Base-by-base conservation (phyloP, 1,140 invertebrate species). In the Heliothis subflexa region DNA sequence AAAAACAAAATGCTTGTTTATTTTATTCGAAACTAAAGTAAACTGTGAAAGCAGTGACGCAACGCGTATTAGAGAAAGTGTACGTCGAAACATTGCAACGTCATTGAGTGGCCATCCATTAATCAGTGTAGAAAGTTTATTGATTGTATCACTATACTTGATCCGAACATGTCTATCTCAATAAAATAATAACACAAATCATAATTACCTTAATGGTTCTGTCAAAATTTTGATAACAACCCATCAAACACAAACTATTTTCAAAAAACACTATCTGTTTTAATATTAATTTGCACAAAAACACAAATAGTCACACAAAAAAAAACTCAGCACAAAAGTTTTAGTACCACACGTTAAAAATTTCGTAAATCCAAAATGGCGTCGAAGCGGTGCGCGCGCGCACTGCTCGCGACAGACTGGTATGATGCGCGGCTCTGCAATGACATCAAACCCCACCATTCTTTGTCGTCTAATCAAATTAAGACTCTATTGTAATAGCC, bases 391-490 rank as follows among this genome's bases (percentile, higher is more conserved):
- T 85, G 84, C 82, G 74, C 76, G 85, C 85, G 84, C 85, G 83
- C 86, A 85, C 82, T 86, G 78, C 86, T 88, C 82, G 83, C 84
- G 83, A 76, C 86, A 83, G 85, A 91, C 89, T 91, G 87, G 81
- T 82, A 86, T 78, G 84, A 82, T 81, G 81, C 84, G 84, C 82
- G 75, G 78, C 78, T 79, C 85, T 76, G 85, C 83, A 84, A 82
- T 85, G 84, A 86, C 83, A 82, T 86, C 81, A 79, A 84, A 57
- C 88, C 87, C 88, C 89, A 87, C 88, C 78, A 88, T 82, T 73
- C 55, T n/a, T 62, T 70, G 62, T 49, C 45, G 68, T 45, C 57
- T 49, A 71, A 66, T 64, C 40, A 11, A 85, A 84, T 77, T 52
- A 45, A 50, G 66, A 66, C 82, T 81, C 78, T 87, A 88, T 81